Conservation (phyloP, 2,113 vertebrate species). For the Pterocles burchelli region DNA sequence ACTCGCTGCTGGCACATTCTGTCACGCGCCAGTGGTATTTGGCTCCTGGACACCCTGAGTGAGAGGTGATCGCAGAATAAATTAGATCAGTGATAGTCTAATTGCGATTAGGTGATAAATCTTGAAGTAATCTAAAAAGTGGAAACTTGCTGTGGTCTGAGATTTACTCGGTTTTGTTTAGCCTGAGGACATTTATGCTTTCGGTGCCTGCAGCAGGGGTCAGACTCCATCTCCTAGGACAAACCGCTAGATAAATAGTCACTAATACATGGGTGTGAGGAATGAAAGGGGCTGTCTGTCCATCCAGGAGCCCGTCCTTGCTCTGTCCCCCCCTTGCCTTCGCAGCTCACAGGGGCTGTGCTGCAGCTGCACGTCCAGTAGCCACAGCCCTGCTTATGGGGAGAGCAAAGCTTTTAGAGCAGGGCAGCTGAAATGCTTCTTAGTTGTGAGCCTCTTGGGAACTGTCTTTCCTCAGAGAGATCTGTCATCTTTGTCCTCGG, state of each 20-base stretch:
- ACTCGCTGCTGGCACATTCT: slow-evolving; percentile 19
- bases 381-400: neutral
- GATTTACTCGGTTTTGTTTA: neutral
- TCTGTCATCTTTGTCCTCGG: slow-evolving; percentile 14
- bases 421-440: slow-evolving; percentile 26
- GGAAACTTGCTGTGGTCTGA: neutral
- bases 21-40: neutral
- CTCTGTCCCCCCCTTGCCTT: neutral
- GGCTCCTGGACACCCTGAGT: neutral
- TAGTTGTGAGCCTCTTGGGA: slow-evolving; percentile 45
- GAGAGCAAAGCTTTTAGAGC: neutral
- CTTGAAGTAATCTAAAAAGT: neutral
- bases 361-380: slow-evolving; percentile 9
- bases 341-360: neutral
- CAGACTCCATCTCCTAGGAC: neutral
- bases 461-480: slow-evolving; percentile 17
- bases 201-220: neutral
- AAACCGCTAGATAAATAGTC: neutral
- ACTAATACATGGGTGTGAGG: neutral
- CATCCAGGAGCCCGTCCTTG: neutral
- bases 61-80: neutral
- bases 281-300: slow-evolving; percentile 8
- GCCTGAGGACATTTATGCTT: neutral
- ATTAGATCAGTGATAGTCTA: neutral
- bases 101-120: neutral